A percentile compares a stretch with the other conserved stretches of the same genome.
Conservation (phyloP, 2,113 vertebrate species). For the Ginglymostoma cirratum region DNA sequence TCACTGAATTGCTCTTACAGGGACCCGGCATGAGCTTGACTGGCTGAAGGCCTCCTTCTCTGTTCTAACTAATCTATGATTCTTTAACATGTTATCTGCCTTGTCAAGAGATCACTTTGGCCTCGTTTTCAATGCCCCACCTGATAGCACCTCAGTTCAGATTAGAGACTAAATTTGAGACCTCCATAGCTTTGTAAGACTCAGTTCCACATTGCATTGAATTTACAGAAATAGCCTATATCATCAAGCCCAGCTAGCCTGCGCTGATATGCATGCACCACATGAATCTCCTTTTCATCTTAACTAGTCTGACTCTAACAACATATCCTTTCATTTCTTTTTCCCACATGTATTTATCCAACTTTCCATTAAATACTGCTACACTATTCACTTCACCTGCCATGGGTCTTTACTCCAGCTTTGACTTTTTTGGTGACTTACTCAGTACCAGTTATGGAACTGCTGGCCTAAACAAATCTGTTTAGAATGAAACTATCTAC, state of each 20-base stretch:
- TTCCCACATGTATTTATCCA: background rate
- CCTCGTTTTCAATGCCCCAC: background rate
- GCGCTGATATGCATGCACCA: background rate
- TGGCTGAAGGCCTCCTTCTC: background rate
- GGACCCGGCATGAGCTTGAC: background rate
- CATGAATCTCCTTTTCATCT: background rate
- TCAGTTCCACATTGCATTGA: background rate
- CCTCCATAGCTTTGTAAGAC: background rate
- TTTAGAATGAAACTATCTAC: background rate
- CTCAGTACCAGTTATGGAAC: background rate
- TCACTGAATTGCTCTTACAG: background rate
- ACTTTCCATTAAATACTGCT: background rate
- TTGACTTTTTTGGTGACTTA: background rate
- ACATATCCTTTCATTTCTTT: background rate
- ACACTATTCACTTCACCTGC: background rate
- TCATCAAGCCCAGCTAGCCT: background rate
- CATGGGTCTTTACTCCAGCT: background rate
- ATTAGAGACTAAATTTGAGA: background rate
- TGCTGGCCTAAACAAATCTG: background rate
- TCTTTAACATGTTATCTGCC: background rate
- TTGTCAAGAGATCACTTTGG: background rate
- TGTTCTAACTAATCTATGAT: background rate
- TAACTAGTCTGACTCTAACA: background rate
- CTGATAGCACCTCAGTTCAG: background rate
- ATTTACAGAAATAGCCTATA: background rate